phyloP scores from a whole-genome alignment of 2,797 vertebrate species.

The Acropternis orthonyx region DNA sequence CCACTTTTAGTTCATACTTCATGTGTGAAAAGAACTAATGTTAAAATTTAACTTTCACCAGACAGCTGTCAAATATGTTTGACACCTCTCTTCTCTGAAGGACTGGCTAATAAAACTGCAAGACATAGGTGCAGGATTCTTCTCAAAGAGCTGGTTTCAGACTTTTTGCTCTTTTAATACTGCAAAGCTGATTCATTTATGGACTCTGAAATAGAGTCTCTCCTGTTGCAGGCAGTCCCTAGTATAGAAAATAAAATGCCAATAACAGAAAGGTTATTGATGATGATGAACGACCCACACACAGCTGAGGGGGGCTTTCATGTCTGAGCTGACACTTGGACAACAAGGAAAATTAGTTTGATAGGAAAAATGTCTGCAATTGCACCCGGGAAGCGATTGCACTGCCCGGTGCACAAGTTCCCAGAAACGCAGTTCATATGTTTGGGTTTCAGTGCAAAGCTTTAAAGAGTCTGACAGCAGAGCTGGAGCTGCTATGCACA shows the following conservation, averaged over 20 bases:
- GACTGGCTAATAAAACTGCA: neutral
- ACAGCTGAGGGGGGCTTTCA: neutral
- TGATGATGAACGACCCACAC: rapidly evolving
- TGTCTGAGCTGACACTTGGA: neutral
- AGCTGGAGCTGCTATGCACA: rapidly evolving
- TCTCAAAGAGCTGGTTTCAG: neutral
- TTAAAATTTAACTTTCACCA: neutral
- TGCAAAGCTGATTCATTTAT: neutral
- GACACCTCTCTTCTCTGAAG: neutral
- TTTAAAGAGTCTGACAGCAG: neutral
- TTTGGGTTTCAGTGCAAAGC: neutral
- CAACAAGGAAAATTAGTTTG: neutral
- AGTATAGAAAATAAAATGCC: neutral
- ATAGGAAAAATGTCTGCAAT: neutral
- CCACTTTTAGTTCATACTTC: neutral
- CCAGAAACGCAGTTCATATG: rapidly evolving
- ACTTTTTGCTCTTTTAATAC: neutral
- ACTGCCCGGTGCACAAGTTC: rapidly evolving
- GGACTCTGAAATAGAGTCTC: neutral
- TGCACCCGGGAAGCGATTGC: rapidly evolving
- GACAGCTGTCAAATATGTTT: neutral
- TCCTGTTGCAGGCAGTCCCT: neutral
- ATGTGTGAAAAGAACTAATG: neutral
- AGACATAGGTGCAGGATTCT: neutral
- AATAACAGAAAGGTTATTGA: neutral